phyloP scores from a whole-genome alignment of 2,888 invertebrate species.

The Eupithecia abbreviata region DNA sequence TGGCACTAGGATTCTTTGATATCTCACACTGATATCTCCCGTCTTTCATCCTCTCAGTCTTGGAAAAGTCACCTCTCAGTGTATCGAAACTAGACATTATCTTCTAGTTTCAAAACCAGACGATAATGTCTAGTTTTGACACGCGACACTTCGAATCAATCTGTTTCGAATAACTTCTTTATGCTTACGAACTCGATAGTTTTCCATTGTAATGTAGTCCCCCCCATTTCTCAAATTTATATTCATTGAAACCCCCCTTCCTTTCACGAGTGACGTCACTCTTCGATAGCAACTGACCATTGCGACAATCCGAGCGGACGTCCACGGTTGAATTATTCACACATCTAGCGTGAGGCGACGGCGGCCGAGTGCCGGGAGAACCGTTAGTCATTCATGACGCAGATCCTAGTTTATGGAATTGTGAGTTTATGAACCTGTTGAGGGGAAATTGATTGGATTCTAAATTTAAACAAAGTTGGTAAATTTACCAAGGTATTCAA shows the following conservation, averaged over 20 bases:
- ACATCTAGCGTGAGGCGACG: constrained; percentile 32
- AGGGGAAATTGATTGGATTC: background rate
- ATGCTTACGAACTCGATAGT: background rate
- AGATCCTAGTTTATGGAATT: constrained; percentile 26
- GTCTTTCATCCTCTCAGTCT: too few relatives aligned
- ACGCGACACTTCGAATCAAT: background rate
- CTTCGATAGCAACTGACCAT: constrained; percentile 14
- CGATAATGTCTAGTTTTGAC: background rate
- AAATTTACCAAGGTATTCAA: too few relatives aligned
- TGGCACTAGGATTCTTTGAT: too few relatives aligned
- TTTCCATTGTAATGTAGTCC: background rate
- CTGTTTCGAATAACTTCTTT: background rate
- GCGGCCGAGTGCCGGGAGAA: constrained; percentile 34
- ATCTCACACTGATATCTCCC: too few relatives aligned
- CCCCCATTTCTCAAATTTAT: background rate
- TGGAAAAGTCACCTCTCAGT: background rate
- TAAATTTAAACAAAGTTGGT: background rate
- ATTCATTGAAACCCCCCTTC: background rate
- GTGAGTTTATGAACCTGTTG: background rate
- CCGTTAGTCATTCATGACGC: constrained; percentile 42
- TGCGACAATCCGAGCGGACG: constrained; percentile 24
- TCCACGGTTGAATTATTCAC: constrained; percentile 41
- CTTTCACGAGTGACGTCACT: background rate
- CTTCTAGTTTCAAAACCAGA: background rate
- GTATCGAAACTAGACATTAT: too few relatives aligned